Evolutionary conservation across 2,113 vertebrate genomes (phyloP), one percentile per base, ranked within the genome.

Genomic region (Menura novaehollandiae): DNA sequence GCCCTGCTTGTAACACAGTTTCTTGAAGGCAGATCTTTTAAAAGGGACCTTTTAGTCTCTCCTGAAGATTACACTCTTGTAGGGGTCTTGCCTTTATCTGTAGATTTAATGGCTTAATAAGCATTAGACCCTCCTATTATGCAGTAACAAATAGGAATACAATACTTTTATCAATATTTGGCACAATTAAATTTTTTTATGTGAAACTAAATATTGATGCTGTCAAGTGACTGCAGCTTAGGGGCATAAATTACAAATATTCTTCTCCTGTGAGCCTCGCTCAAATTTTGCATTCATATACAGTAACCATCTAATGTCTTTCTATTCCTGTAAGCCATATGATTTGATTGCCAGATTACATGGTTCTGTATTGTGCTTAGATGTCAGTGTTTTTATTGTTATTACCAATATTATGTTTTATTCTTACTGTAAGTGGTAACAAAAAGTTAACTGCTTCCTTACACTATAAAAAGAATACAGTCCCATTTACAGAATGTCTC

Each of bases 311-410:
- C 93, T 95, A 92, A 87, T 93, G 96, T 81, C 88, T 96, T 94
- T 91, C 27, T 76, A 28, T 98, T 98, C 98, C 97, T 92, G 96
- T 97, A 97, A 98, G 63, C 80, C 92, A 46, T 68, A 72, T 68
- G 78, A 82, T 90, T 94, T 95, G 55, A 75, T 94, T 96, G 91
- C 97, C 95, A 97, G 92, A 79, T 95, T 88, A 96, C 77, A 85
- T 43, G 43, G 83, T 87, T 96, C 87, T 79, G 67, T 79, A 93
- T 77, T 92, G 71, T 92, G 93, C 89, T 97, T 89, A 79, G 86
- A 95, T 82, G 88, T 81, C 93, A 87, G 62, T 94, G 85, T 95
- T 96, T 96, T 96, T 97, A 95, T 95, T 96, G 94, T 93, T 92
- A 92, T 91, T 93, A 94, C 80, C 91, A 95, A 85, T 92, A 95